Evolutionary conservation across 1,140 invertebrate genomes (phyloP).

Genomic region (Aphelenchoides avenae): DNA sequence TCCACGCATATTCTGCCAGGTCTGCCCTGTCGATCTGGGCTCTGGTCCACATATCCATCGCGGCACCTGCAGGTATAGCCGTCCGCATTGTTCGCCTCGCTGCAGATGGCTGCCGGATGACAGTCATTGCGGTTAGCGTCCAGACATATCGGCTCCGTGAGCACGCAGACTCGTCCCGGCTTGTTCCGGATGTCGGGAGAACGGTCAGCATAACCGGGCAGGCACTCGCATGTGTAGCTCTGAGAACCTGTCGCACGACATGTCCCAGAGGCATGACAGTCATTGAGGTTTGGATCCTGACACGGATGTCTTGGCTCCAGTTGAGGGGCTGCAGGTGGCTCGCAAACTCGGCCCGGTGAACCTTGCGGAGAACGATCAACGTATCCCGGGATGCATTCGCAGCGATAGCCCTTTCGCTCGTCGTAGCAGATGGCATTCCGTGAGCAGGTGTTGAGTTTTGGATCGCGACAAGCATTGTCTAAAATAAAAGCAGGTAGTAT

Average conservation of each 20-base stretch:
- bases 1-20: constrained; percentile 56
- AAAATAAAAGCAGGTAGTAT: constrained; percentile 17
- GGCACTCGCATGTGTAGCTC: constrained; percentile 54
- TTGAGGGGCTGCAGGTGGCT: constrained; percentile 49
- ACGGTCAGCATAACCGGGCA: constrained; percentile 53
- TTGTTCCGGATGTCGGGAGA: constrained; percentile 40
- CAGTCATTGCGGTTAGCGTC: constrained; percentile 56
- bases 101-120: constrained; percentile 54
- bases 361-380: constrained; percentile 38
- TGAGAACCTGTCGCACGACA: constrained; percentile 51
- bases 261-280: constrained; percentile 51
- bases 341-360: constrained; percentile 50
- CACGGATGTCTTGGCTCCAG: constrained; percentile 53
- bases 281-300: constrained; percentile 53
- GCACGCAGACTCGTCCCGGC: constrained; percentile 38
- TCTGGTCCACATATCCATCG: constrained; percentile 56
- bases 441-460: constrained; percentile 56
- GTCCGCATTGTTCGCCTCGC: constrained; percentile 32
- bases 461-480: constrained; percentile 56
- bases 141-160: constrained; percentile 50
- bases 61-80: constrained; percentile 54
- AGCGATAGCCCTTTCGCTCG: constrained; percentile 52
- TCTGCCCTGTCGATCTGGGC: constrained; percentile 36
- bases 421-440: constrained; percentile 58
- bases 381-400: constrained; percentile 54